Evolutionary conservation across 2,113 vertebrate genomes (phyloP), one percentile per base, ranked within the genome.

Genomic region (Eulemur rufifrons): DNA sequence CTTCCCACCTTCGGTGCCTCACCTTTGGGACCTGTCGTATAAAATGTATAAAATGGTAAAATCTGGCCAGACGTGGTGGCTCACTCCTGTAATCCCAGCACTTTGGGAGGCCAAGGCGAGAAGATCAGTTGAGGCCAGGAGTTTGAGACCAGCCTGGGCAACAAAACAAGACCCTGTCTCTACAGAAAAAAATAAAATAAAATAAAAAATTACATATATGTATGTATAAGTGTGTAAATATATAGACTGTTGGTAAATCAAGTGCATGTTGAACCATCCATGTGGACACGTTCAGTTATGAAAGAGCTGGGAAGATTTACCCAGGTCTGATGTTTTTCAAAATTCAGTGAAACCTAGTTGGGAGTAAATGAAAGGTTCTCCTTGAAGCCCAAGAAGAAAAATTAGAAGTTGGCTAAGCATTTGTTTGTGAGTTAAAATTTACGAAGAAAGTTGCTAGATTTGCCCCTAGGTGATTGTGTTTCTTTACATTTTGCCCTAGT

Each of bases 21-120:
- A 12, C 73, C 77, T 86, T 63, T 45, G 37, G 56, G 59, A 42
- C 15, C 69, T 59, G 42, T 80, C 76, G 23, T 74, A 37, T 56
- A 78, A 96, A 91, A 84, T 84, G 56, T 64, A 87, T n/a, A 84
- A 87, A 84, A 69, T 69, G 64, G 39, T 93, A 10, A 54, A 45
- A 71, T 68, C 68, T 74, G 61, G 27, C 25, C 5, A 12, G 61
- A 27, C 61, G 12, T 11, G 10, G 61, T 63, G 61, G 61, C 61
- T 63, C 61, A 63, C 1, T 5, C 27, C 27, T 63, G 10, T 63
- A 63, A 63, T 27, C 11, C 61, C 61, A 63, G 61, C 61, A 27
- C 61, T 63, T 13, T 63, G 25, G 61, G 61, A 63, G 61, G 27
- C 61, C 29, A 25, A 63, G 61, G 25, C 25, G 4, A 25, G 61